Conservation (phyloP, 2,113 vertebrate genomes). For the Notechis scutatus region DNA sequence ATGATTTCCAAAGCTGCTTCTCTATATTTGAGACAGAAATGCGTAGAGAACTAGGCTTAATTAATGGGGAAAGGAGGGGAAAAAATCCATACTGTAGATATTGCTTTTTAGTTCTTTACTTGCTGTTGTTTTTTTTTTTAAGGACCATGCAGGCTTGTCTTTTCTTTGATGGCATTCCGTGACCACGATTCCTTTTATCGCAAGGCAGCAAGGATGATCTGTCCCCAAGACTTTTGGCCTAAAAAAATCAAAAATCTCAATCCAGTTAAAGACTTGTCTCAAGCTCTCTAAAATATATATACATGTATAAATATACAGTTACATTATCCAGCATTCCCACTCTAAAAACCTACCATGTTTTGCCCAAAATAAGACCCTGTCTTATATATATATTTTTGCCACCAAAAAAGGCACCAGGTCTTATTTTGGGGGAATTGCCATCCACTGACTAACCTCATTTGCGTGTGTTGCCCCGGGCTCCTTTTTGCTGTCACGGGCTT, state of each 20-base stretch:
- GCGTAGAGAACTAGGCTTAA: conserved; percentile 9
- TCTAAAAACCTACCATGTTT: neutral
- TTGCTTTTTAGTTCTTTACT: conserved; percentile 5
- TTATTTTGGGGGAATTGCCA: too few species aligned
- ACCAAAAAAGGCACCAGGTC: too few species aligned
- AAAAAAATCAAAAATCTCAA: neutral
- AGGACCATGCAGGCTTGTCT: neutral
- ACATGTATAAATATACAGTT: neutral
- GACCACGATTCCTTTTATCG: neutral
- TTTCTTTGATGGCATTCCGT: neutral
- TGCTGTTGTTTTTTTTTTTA: neutral
- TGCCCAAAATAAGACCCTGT: too few species aligned
- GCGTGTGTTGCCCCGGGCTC: too few species aligned
- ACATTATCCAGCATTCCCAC: neutral
- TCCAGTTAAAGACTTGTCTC: neutral
- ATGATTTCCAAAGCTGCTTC: neutral
- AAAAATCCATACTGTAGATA: neutral
- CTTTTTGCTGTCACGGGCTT: too few species aligned
- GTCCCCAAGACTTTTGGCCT: neutral
- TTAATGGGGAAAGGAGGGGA: neutral
- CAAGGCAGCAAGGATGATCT: too few species aligned
- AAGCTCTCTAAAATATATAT: neutral
- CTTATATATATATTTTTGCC: too few species aligned
- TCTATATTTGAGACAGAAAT: neutral
- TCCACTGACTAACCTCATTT: too few species aligned